phyloP scores from a whole-genome alignment of 2,888 invertebrate species.

The Orgyia antiqua region DNA sequence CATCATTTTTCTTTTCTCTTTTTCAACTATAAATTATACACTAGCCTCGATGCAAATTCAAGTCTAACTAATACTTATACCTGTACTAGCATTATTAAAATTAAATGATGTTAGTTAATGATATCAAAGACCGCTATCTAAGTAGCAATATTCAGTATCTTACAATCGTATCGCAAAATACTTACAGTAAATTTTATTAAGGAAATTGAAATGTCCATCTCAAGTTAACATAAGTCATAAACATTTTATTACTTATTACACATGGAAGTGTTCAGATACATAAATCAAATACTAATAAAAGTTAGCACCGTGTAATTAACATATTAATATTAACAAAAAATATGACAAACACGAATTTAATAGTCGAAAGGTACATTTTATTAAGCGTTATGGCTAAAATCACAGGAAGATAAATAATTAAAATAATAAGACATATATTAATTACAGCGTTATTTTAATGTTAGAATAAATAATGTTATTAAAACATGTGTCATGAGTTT shows the following conservation, averaged over 20 bases:
- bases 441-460: neutral
- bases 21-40: too few species aligned
- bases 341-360: neutral
- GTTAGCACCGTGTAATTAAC: neutral
- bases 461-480: slow-evolving; percentile 4
- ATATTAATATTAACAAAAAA: neutral
- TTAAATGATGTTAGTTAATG: too few species aligned
- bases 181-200: too few species aligned
- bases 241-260: neutral
- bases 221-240: neutral
- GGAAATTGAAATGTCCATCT: slow-evolving; percentile 8
- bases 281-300: neutral
- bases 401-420: neutral
- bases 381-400: neutral
- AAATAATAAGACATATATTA: neutral
- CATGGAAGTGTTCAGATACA: neutral
- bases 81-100: too few species aligned
- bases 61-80: too few species aligned
- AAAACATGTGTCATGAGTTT: slow-evolving; percentile 18
- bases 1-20: too few species aligned
- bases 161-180: too few species aligned
- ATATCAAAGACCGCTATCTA: too few species aligned
- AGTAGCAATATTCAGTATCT: too few species aligned
- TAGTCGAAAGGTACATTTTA: neutral
- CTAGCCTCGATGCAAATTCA: too few species aligned